Evolutionary conservation across 1,140 invertebrate species (phyloP), one percentile per base, ranked within the genome.

Genomic region (Drosophila kanapiae): DNA sequence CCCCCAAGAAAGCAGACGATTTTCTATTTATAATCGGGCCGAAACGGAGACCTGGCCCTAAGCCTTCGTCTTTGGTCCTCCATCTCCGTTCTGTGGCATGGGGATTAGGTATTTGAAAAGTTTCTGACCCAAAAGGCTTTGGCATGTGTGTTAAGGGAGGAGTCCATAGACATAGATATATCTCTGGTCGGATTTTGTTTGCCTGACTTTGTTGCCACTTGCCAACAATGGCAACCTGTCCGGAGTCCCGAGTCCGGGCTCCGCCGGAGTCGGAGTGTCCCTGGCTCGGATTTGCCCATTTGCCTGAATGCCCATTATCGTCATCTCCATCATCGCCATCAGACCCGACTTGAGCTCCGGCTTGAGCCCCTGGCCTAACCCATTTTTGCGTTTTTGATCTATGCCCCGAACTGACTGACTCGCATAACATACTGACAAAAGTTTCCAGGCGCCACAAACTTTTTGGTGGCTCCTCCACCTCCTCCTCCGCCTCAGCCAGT

Each of bases 81-180:
- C 75, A 53, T 62, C 76, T 75, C 60, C 23, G 58, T 59, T 71
- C 51, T 56, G 65, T 69, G 78, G 68, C 74, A 84, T 56, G 84
- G 69, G 85, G 85, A 88, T 88, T 88, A 90, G 74, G 78, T 88
- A 84, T 88, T 88, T 88, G 81, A 88, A 88, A 88, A 88, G 80
- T 88, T 88, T 88, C 56, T 88, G 85, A 88, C 84, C 84, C 84
- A 88, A 90, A 88, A 78, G 84, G 85, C 80, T 90, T 88, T 84
- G 57, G 45, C 45, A 62, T 70, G 61, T 60, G 40, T 56, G 53
- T 49, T 72, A 49, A 18, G 35, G 59, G 57, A 18, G 58, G 40
- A 61, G 51, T 86, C 69, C 63, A 75, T 78, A 82, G 72, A 60
- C 75, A 82, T 63, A 83, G 80, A 82, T 79, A 82, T 69, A 80